Conservation (phyloP, 2,888 invertebrate species). For the Calameuta idolon region DNA sequence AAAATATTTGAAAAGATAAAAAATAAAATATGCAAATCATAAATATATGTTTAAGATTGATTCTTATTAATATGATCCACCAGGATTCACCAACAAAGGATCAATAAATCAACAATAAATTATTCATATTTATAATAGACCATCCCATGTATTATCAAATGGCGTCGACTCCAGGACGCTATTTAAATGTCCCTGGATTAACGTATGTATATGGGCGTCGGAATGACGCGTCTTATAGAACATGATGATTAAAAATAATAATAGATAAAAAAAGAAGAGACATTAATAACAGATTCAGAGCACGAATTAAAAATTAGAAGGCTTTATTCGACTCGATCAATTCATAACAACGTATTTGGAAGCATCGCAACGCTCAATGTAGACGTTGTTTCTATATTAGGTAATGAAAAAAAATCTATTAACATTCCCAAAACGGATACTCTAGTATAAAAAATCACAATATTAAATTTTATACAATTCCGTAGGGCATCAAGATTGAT, state of each 20-base stretch:
- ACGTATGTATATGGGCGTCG: not conserved
- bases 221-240: conserved; percentile 15
- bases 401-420: not conserved
- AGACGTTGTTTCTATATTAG: not conserved
- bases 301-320: not conserved
- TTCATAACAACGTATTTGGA: not conserved
- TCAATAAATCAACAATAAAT: not conserved
- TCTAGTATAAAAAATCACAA: not conserved
- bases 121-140: not conserved
- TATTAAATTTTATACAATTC: not conserved
- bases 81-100: not conserved
- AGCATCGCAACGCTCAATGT: not conserved
- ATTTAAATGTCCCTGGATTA: not conserved
- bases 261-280: conserved; percentile 21
- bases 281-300: conserved; percentile 15
- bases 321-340: not conserved
- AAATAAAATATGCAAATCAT: not conserved
- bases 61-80: not conserved
- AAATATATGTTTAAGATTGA: not conserved
- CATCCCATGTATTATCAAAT: not conserved
- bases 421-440: not conserved
- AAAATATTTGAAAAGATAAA: not conserved
- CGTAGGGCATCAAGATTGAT: not conserved
- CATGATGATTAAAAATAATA: conserved; percentile 17
- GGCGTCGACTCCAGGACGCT: not conserved